Base-by-base conservation (phyloP, 2,888 invertebrate genomes). In the Drosophila tanythrix region DNA sequence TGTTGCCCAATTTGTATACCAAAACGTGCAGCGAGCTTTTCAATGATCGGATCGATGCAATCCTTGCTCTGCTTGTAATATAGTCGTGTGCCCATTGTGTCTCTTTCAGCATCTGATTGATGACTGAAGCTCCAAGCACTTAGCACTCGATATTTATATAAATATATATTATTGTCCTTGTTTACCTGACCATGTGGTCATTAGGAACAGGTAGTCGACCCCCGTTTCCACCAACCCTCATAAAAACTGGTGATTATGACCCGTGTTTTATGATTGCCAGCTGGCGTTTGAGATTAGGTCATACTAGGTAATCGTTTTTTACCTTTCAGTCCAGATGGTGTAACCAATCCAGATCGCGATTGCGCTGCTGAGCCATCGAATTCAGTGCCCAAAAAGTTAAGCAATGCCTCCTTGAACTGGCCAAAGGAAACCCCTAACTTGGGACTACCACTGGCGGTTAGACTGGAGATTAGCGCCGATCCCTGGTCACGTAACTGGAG, bases 401-500 rank as follows among this genome's bases (percentile, higher is more conserved):
- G 93, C 74, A 97, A 93, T 10, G 96, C 97, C 92, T 96, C 96
- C 89, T 96, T 96, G 91, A 97, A 97, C 91, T 96, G 95, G 31
- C 94, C 93, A 93, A 97, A 97, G 67, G 96, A 94, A 38, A 95
- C 95, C 21, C 94, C 93, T 64, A 87, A 78, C 70, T 88, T 83
- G 61, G 83, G 74, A 60, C 83, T 74, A 13, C 70, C 75, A 55
- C 73, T 76, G 4, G 61, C 61, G 69, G 96, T 94, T 69, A 96
- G 93, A 75, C 94, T 94, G 76, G 95, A 94, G 57, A 95, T 95
- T 68, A 96, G 94, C 74, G 95, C 94, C 43, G 94, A 93, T 69
- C 96, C 95, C 72, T 95, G 95, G 83, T 96, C 96, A 82, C 96
- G 96, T 59, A 97, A 94, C 93, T 97, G 96, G 73, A 97, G 94